These are phyloP conservation scores for Drosophila differens DNA, from an alignment of 2,888 invertebrate species.

Conservation along the genomic window DNA sequence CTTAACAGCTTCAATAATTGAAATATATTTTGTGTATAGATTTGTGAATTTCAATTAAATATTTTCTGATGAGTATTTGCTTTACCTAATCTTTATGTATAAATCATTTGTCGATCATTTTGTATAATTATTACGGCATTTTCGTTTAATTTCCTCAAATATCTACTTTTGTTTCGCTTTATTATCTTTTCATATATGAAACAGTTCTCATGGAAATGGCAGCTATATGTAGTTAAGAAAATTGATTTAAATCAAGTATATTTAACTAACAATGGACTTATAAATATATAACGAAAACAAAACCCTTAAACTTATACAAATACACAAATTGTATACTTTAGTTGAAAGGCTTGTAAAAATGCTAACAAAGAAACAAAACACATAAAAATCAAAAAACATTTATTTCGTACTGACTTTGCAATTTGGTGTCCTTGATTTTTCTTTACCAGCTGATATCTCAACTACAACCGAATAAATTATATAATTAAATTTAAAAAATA, in stretches of 20 bases:
- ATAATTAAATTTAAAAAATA: constrained; percentile 2
- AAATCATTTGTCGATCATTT: constrained; percentile 28
- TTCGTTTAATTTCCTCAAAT: constrained; percentile 20
- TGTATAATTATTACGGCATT: constrained; percentile 23
- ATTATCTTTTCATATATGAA: constrained; percentile 66
- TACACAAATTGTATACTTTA: constrained; percentile 26
- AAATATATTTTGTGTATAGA: constrained; percentile 36
- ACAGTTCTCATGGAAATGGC: constrained; percentile 86
- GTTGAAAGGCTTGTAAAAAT: constrained; percentile 57
- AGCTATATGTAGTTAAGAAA: constrained; percentile 86
- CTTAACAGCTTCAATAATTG: constrained; percentile 21
- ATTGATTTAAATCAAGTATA: constrained; percentile 73
- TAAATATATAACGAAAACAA: constrained; percentile 51
- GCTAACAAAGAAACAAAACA: constrained; percentile 44
- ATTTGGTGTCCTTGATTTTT: constrained; percentile 18
- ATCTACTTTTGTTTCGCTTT: constrained; percentile 13
- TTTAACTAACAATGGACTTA: constrained; percentile 79
- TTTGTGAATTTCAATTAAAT: constrained; percentile 9
- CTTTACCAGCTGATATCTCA: constrained; percentile 11
- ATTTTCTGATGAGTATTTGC: constrained; percentile 1
- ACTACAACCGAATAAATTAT: constrained; percentile 40
- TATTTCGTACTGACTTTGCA: constrained; percentile 19
- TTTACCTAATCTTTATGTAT: constrained; percentile 15
- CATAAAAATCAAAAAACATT: constrained; percentile 29
- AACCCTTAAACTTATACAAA: constrained; percentile 35